Evolutionary conservation across 2,797 vertebrate species (phyloP).

Genomic region (Eulemur albifrons): DNA sequence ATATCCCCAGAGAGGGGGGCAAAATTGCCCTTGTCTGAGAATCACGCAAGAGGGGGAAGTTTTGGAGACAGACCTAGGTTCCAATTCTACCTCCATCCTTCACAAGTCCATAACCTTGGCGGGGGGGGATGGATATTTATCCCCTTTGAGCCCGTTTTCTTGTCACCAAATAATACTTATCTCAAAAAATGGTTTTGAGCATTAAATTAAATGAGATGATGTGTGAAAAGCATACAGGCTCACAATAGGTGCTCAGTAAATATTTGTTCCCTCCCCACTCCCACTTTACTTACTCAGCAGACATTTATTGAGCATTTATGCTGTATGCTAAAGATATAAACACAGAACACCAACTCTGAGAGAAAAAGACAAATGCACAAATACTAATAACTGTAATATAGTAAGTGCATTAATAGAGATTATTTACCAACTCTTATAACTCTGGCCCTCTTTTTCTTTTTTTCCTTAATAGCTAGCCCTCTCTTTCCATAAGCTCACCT

Average conservation of each 20-base stretch:
- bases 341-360: neutral
- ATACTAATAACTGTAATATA: neutral
- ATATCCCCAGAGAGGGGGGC: neutral
- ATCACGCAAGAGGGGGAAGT: neutral
- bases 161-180: neutral
- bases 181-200: neutral
- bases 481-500: neutral
- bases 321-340: neutral
- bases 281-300: neutral
- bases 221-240: neutral
- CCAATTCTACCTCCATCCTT: neutral
- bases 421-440: neutral
- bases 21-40: neutral
- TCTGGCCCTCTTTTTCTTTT: neutral
- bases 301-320: neutral
- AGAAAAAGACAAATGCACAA: neutral
- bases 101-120: neutral
- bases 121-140: neutral
- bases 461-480: neutral
- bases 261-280: neutral
- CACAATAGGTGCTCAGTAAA: neutral
- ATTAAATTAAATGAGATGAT: constrained; percentile 13
- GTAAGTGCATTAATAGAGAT: neutral
- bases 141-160: neutral
- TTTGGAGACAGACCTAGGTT: neutral